phyloP scores from a whole-genome alignment of 2,797 vertebrate species.

The Sebastes reedi region DNA sequence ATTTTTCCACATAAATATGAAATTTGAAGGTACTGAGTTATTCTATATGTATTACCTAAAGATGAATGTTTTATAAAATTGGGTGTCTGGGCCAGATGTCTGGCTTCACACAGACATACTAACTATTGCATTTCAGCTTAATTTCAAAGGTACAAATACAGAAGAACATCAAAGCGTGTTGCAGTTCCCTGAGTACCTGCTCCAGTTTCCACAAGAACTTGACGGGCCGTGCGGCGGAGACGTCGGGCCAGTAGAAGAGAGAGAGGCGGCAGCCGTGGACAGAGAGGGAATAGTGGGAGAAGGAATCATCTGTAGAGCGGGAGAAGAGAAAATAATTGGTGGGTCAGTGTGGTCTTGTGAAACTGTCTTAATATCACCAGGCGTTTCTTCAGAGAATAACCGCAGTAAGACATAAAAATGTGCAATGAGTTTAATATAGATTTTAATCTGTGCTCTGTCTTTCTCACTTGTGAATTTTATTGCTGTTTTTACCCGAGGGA shows the following conservation, averaged over 20 bases:
- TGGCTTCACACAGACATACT: constrained; percentile 1
- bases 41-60: background rate
- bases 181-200: constrained; percentile 85
- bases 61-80: background rate
- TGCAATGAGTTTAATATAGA: background rate
- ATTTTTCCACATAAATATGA: background rate
- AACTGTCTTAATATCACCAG: background rate
- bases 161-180: constrained; percentile 34
- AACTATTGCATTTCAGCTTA: constrained; percentile 9
- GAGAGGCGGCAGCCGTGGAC: constrained; percentile 96
- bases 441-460: background rate
- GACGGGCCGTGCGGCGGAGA: constrained; percentile 92
- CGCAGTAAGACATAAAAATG: background rate
- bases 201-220: constrained; percentile 99
- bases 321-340: constrained; percentile 22
- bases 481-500: background rate
- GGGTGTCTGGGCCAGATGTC: background rate
- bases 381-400: background rate
- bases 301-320: constrained; percentile 88
- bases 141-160: constrained; percentile 18
- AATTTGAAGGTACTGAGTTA: background rate
- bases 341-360: constrained; percentile 3
- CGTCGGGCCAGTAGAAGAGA: constrained; percentile 96
- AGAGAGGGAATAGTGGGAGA: constrained; percentile 94
- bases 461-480: background rate